Evolutionary conservation across 2,113 vertebrate species (phyloP).

Genomic region (Nannobrachium achirus): DNA sequence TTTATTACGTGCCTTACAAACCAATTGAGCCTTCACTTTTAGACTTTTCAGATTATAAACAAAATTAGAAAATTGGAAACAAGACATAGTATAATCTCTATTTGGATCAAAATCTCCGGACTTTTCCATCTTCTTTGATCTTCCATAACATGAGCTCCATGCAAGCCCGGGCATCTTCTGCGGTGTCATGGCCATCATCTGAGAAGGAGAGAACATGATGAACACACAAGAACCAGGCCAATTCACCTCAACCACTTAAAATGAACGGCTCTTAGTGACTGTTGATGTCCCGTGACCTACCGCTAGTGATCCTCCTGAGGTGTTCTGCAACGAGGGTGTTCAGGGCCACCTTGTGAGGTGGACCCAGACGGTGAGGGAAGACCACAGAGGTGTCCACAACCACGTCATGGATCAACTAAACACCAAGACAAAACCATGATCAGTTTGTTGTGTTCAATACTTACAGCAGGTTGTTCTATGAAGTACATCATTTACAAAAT

Average conservation of each 20-base stretch:
- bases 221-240: neutral
- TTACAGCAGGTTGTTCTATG: too few species aligned
- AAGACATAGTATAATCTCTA: neutral
- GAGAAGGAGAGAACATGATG: constrained; percentile 35
- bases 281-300: constrained; percentile 72
- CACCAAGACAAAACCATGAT: constrained; percentile 20
- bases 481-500: too few species aligned
- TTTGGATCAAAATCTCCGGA: constrained; percentile 69
- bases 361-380: constrained; percentile 82
- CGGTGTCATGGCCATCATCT: constrained; percentile 80
- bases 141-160: constrained; percentile 87
- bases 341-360: constrained; percentile 81
- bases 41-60: neutral
- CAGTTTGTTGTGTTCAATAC: neutral
- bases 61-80: too few species aligned
- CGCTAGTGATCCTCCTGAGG: constrained; percentile 81
- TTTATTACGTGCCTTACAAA: too few species aligned
- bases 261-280: constrained; percentile 1
- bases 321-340: constrained; percentile 79
- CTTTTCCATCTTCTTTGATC: constrained; percentile 79
- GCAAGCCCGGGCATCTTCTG: constrained; percentile 79
- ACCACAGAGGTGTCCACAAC: constrained; percentile 81
- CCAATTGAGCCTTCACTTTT: too few species aligned
- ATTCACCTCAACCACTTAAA: neutral
- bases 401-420: constrained; percentile 80